Evolutionary conservation across 2,113 vertebrate species (phyloP), one percentile per base, ranked within the genome.

Genomic region (Eleginops maclovinus): DNA sequence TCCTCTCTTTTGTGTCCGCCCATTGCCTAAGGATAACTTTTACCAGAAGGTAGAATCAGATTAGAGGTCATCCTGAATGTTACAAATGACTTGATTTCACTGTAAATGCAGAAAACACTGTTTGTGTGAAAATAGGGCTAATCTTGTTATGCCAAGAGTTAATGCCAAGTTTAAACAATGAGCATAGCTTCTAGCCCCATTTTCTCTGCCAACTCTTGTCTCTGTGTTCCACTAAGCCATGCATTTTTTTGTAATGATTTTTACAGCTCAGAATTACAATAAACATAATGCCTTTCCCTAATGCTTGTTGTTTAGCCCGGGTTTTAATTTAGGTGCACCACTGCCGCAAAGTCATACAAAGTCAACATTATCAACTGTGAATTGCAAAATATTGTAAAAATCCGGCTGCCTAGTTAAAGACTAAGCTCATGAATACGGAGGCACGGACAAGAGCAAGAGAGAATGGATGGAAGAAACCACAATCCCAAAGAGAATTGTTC

Each of bases 141-240:
- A 93, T 93, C 91, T 87, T 77, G 87, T 93, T 89, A 90, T 60
- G 46, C 53, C 24, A 26, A 43, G 65, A 82, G 82, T 84, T 75
- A 69, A 87, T 84, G 91, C 89, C 91, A 90, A 89, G 83, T 90
- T 86, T 82, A 28, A 60, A 86, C 89, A 92, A 91, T 89, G 56
- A 82, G 63, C 47, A 31, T 75, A 72, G 87, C 80, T 85, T 80
- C 75, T 75, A 77, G 75, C 81, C 81, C 58, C 51, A 70, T 77
- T 84, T 74, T 60, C 67, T 63, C 59, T 84, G 79, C 89, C 88
- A 91, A 85, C 84, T 90, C 82, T 88, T 87, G 85, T 91, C 77
- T 83, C 72, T 65, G 53, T 55, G 53, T 75, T 82, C 75, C 68
- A 84, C 85, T 87, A 87, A 88, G 85, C 86, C 77, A 43, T 28